Base-by-base conservation (phyloP, 2,888 invertebrate genomes). In the Cepaea hortensis region DNA sequence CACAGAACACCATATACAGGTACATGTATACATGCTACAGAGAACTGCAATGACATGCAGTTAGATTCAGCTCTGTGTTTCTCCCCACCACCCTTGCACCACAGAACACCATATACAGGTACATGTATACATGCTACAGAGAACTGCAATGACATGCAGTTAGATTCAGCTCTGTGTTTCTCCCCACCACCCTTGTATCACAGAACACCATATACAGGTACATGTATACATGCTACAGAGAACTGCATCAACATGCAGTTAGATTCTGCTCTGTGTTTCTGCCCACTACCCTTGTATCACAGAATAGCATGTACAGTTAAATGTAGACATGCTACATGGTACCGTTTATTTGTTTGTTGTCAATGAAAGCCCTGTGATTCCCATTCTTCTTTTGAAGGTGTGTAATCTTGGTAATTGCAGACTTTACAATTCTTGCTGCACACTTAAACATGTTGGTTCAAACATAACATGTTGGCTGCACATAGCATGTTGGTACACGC, bases 291-390 rank as follows among this genome's bases (percentile, higher is more conserved):
- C 0, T 95, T 95, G 68, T 96, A 96, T 91, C 55, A 35, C 35
- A 35, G 35, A 35, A 35, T 35, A 35, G 35, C 70, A 15, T 81
- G 87, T 46, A 86, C 88, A 81, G 88, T 88, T 89, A 80, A n/a
- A 85, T 48, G n/a, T 68, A 68, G 20, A 68, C n/a, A 15, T n/a
- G n/a, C 68, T 68, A 15, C 11, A 68, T 5, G 1, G 9, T 13
- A 18, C 13, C 18, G 18, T 18, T 35, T 35, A 35, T 96, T 13
- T 95, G 96, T 61, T 93, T 96, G 46, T 95, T 95, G 50, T 91
- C 96, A n/a, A 96, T 96, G 90, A 94, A 95, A 76, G 94, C 95
- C 18, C 93, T 95, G 50, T 96, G 96, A 92, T 95, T 95, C 94
- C 72, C 92, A 95, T n/a, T 90, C 91, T n/a, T 95, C 96, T 0